Conservation (phyloP, 2,113 vertebrate species). For the Prietella phreatophila region DNA sequence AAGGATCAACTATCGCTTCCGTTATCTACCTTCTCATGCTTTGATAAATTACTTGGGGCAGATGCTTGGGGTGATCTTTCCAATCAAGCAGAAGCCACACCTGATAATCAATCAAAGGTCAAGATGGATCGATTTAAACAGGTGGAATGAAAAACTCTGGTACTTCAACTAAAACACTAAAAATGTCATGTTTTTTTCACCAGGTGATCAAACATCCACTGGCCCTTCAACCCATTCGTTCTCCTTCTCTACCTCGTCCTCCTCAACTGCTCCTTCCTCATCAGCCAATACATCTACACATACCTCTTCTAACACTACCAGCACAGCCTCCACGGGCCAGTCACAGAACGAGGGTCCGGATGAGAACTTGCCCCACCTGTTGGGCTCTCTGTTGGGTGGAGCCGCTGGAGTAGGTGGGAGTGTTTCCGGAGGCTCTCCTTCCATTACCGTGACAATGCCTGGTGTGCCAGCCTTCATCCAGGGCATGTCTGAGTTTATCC, state of each 20-base stretch:
- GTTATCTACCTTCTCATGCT: not conserved
- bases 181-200: not conserved
- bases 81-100: not conserved
- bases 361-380: slow-evolving; percentile 71
- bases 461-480: slow-evolving; percentile 85
- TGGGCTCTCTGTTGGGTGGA: slow-evolving; percentile 81
- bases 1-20: not conserved
- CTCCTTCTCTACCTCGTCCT: slow-evolving; percentile 49
- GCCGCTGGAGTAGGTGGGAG: slow-evolving; percentile 62
- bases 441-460: slow-evolving; percentile 82
- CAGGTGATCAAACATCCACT: slow-evolving; percentile 58
- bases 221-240: slow-evolving; percentile 66
- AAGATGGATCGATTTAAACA: not conserved
- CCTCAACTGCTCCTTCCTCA: slow-evolving; percentile 52
- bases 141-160: not conserved
- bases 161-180: not conserved
- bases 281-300: slow-evolving; percentile 66
- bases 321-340: slow-evolving; percentile 61
- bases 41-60: not conserved
- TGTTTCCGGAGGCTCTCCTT: slow-evolving; percentile 68
- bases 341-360: slow-evolving; percentile 68
- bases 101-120: not conserved
- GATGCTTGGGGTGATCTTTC: not conserved
- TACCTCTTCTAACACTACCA: slow-evolving; percentile 71
- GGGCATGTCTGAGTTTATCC: slow-evolving; percentile 86